Conservation (phyloP, 2,797 vertebrate species). For the Hoplostethus mediterraneus region DNA sequence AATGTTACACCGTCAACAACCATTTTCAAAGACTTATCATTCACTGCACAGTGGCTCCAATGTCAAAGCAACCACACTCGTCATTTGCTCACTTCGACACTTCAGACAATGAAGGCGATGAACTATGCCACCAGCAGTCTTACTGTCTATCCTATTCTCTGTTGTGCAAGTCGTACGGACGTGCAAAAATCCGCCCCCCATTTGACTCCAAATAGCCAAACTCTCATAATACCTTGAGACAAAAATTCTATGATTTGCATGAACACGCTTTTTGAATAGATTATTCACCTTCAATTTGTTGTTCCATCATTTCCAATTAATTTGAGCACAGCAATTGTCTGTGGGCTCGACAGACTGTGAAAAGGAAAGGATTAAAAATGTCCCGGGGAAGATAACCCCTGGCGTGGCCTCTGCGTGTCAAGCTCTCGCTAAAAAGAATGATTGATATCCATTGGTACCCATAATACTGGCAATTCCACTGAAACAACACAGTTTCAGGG, state of each 20-base stretch:
- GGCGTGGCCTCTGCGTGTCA: slow-evolving; percentile 25
- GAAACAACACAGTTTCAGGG: slow-evolving; percentile 8
- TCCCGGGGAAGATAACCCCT: slow-evolving; percentile 32
- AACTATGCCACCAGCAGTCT: slow-evolving; percentile 3
- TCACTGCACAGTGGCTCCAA: slow-evolving; percentile 8
- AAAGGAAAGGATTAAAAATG: slow-evolving; percentile 61
- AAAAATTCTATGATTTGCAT: slow-evolving; percentile 38
- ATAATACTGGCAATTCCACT: neutral
- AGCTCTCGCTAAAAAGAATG: slow-evolving; percentile 30
- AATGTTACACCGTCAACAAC: slow-evolving; percentile 8
- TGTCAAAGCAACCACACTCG: slow-evolving; percentile 4
- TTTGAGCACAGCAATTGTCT: slow-evolving; percentile 62
- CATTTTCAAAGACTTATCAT: neutral
- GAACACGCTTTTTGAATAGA: slow-evolving; percentile 52
- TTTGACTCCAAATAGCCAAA: neutral
- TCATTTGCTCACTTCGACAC: slow-evolving; percentile 1
- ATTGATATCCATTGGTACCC: slow-evolving; percentile 37
- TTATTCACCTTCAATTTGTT: slow-evolving; percentile 68
- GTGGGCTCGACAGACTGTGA: slow-evolving; percentile 61
- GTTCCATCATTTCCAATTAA: slow-evolving; percentile 71
- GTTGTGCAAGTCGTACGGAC: neutral
- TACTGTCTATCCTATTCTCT: neutral
- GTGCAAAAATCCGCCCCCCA: neutral
- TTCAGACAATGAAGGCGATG: neutral
- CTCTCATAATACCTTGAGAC: slow-evolving; percentile 18